Conservation (phyloP, 2,797 vertebrate species). For the Xenopus petersii region DNA sequence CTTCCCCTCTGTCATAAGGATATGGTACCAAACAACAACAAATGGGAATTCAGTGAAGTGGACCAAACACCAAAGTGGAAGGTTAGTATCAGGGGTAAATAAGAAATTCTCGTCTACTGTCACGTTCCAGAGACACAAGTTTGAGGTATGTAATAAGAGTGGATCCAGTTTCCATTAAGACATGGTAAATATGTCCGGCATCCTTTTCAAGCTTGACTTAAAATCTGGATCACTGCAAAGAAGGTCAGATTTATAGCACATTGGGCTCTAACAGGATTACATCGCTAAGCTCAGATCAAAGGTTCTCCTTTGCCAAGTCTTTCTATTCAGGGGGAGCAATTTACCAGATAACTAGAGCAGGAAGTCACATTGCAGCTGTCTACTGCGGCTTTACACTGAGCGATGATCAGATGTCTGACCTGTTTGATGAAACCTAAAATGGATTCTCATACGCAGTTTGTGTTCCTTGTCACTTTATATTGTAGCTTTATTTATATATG, state of each 20-base stretch:
- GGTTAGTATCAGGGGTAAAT: slow-evolving; percentile 65
- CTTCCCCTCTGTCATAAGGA: slow-evolving; percentile 82
- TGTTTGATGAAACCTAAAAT: neutral
- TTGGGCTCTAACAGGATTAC: slow-evolving; percentile 38
- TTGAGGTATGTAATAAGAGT: slow-evolving; percentile 15
- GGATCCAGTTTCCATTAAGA: slow-evolving; percentile 28
- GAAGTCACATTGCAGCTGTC: slow-evolving; percentile 30
- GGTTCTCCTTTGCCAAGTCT: slow-evolving; percentile 21
- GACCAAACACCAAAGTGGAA: slow-evolving; percentile 87
- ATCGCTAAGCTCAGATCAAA: slow-evolving; percentile 48
- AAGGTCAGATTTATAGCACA: slow-evolving; percentile 34
- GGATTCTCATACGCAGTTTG: no score
- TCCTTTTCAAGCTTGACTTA: slow-evolving; percentile 40
- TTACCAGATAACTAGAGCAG: slow-evolving; percentile 24
- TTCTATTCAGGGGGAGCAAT: slow-evolving; percentile 32
- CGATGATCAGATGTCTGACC: neutral
- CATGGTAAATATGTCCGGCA: slow-evolving; percentile 9
- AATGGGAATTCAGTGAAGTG: slow-evolving; percentile 84
- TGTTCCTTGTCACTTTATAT: no score
- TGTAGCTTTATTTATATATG: no score
- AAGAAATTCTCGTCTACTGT: slow-evolving; percentile 8
- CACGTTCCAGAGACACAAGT: slow-evolving; percentile 5
- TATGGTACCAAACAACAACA: slow-evolving; percentile 83
- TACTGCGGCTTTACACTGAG: neutral
- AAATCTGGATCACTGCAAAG: slow-evolving; percentile 34